Conservation (phyloP, 2,113 vertebrate genomes). For the Pterocles burchelli region DNA sequence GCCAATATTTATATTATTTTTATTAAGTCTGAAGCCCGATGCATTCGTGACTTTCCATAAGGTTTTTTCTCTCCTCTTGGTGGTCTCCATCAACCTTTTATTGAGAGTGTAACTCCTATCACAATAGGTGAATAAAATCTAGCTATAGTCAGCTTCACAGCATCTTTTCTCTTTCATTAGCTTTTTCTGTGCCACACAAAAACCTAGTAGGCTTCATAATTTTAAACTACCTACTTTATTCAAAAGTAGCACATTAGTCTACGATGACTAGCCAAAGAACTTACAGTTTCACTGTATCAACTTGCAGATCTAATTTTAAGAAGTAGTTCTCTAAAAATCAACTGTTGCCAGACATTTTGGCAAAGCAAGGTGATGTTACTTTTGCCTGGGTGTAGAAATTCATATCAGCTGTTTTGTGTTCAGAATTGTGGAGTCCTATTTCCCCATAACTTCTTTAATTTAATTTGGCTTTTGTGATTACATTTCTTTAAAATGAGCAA, state of each 20-base stretch:
- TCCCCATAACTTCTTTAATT: not conserved
- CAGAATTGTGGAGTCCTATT: not conserved
- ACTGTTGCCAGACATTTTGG: not conserved
- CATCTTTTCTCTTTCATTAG: not conserved
- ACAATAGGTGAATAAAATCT: not conserved
- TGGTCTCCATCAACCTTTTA: not conserved
- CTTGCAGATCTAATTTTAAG: not conserved
- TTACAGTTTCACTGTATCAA: not conserved
- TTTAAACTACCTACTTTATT: not conserved
- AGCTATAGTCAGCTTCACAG: not conserved
- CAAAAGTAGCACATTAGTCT: not conserved
- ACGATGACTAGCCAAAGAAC: not conserved
- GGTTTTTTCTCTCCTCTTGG: not conserved
- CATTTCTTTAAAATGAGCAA: not conserved
- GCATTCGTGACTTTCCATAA: not conserved
- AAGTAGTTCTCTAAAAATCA: not conserved
- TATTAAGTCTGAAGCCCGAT: not conserved
- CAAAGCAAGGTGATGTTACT: not conserved
- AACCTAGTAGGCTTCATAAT: not conserved
- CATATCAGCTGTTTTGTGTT: not conserved
- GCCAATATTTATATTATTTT: not conserved
- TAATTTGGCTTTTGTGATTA: not conserved
- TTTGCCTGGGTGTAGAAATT: not conserved
- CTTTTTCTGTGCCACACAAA: not conserved
- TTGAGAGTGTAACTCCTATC: not conserved